Percentiles rank a stretch among this genome's conserved stretches.
These are phyloP conservation scores for Monochamus alternatus DNA, from an alignment of 2,888 invertebrate species.

Conservation along the genomic window DNA sequence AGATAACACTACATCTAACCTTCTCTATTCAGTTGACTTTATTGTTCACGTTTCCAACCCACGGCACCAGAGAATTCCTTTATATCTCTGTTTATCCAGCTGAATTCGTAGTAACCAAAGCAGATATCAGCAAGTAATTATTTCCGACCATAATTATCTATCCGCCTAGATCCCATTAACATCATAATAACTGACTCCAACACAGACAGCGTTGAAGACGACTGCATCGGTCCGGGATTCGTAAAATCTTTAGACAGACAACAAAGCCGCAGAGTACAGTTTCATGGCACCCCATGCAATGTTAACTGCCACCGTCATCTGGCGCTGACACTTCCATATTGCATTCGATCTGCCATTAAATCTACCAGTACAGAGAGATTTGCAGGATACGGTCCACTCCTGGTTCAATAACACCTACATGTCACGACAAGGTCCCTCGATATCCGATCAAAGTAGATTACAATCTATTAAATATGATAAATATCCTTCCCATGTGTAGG, in stretches of 20 bases:
- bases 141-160: conserved; percentile 28
- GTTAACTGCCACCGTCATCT: conserved; percentile 58
- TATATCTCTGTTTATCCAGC: conserved; percentile 1
- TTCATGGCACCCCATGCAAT: conserved; percentile 43
- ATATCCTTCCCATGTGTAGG: conserved; percentile 54
- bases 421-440: conserved; percentile 29
- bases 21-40: no score
- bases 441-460: conserved; percentile 53
- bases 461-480: conserved; percentile 60
- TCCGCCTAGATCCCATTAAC: conserved; percentile 19
- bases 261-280: conserved; percentile 44
- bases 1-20: no score
- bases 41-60: no score
- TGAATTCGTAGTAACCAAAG: neutral
- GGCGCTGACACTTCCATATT: conserved; percentile 62
- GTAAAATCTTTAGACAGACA: conserved; percentile 41
- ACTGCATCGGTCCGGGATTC: conserved; percentile 36
- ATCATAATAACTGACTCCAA: conserved; percentile 24
- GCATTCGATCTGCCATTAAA: conserved; percentile 61
- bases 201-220: conserved; percentile 18
- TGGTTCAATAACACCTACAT: conserved; percentile 33
- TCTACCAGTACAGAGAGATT: conserved; percentile 55
- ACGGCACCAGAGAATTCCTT: neutral
- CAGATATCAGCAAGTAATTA: conserved; percentile 17
- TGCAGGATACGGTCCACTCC: conserved; percentile 18